Conservation (phyloP, 2,797 vertebrate species). For the Sebastiscus albofasciatus region DNA sequence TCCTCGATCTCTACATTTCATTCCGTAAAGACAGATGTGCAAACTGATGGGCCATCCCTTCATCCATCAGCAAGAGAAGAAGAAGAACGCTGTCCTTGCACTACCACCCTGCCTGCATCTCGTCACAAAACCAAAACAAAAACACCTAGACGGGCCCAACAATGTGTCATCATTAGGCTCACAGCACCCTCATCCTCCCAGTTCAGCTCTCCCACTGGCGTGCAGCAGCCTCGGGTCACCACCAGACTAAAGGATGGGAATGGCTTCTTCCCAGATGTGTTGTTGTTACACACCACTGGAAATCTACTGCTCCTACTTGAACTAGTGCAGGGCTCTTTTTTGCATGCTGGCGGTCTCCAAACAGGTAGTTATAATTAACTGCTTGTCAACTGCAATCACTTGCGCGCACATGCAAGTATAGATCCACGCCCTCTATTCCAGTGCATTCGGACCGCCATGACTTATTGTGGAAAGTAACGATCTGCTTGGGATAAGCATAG, state of each 20-base stretch:
- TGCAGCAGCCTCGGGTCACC: constrained; percentile 54
- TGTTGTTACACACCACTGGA: constrained; percentile 59
- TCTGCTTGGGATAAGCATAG: constrained; percentile 49
- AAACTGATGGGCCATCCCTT: constrained; percentile 53
- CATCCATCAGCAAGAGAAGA: constrained; percentile 55
- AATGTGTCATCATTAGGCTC: constrained; percentile 63
- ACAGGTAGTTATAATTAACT: constrained; percentile 56
- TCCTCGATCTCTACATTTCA: constrained; percentile 23
- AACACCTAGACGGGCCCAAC: constrained; percentile 56
- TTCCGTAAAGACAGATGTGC: constrained; percentile 69
- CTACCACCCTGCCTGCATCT: constrained; percentile 58
- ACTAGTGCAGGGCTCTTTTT: constrained; percentile 4
- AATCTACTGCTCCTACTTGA: constrained; percentile 52
- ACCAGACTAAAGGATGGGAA: constrained; percentile 54
- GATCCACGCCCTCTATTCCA: constrained; percentile 25
- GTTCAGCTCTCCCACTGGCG: constrained; percentile 45
- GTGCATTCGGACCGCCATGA: constrained; percentile 31
- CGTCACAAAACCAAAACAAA: constrained; percentile 56
- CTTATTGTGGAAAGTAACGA: constrained; percentile 58
- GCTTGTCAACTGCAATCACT: constrained; percentile 38
- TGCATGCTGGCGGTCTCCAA: constrained; percentile 31
- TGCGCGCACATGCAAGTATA: constrained; percentile 20
- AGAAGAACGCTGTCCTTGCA: constrained; percentile 36
- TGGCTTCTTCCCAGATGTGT: constrained; percentile 53
- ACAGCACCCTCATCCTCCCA: constrained; percentile 49